These are phyloP conservation scores for Micrasema longulum DNA, from an alignment of 1,140 invertebrate species.

Conservation along the genomic window DNA sequence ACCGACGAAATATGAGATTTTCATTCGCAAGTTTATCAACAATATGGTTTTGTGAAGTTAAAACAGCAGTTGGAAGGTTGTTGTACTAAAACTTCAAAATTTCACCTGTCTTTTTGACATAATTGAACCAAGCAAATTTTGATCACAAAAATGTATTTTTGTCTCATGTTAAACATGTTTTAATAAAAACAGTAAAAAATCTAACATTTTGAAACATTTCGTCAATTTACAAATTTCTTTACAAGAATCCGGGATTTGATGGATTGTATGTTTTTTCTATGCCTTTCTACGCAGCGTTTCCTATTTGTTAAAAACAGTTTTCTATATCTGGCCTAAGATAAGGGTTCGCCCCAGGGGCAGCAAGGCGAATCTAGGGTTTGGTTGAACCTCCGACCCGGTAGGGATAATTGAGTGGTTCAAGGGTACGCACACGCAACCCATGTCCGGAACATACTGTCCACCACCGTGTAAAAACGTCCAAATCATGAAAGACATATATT, in stretches of 20 bases:
- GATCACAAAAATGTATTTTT: too few relatives aligned
- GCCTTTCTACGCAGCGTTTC: constrained; percentile 8
- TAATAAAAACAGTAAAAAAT: too few relatives aligned
- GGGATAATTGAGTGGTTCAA: constrained; percentile 54
- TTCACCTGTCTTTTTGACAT: too few relatives aligned
- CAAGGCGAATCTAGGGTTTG: constrained; percentile 26
- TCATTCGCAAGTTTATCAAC: too few relatives aligned
- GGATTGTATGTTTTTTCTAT: neutral
- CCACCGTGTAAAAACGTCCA: constrained; percentile 10
- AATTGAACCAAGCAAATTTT: too few relatives aligned
- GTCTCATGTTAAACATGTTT: too few relatives aligned
- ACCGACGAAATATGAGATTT: too few relatives aligned
- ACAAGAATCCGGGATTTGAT: neutral
- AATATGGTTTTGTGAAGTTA: too few relatives aligned
- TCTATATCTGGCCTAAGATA: constrained; percentile 30
- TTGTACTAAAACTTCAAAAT: too few relatives aligned
- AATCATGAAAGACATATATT: too few relatives aligned
- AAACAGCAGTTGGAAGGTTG: too few relatives aligned
- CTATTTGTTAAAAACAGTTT: constrained; percentile 33
- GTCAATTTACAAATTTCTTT: neutral
- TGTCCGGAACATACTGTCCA: neutral
- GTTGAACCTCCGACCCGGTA: constrained; percentile 36
- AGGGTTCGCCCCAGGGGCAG: constrained; percentile 28
- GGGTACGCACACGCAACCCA: constrained; percentile 49
- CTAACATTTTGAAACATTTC: too few relatives aligned